Evolutionary conservation across 2,113 vertebrate species (phyloP), one percentile per base, ranked within the genome.

Genomic region (Rhipidura dahli): DNA sequence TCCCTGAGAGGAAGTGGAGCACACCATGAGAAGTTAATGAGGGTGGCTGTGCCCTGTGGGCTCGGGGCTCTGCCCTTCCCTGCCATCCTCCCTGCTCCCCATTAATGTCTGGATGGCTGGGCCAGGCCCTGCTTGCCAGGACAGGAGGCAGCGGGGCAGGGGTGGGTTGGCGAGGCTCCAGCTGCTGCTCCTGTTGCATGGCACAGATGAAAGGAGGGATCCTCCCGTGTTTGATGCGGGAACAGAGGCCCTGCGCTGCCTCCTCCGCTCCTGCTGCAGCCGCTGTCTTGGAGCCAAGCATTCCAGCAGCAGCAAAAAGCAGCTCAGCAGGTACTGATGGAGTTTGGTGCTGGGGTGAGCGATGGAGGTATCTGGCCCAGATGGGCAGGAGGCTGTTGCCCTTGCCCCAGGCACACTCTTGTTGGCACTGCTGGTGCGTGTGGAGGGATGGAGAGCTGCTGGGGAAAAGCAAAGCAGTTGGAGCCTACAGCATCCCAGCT

Each of bases 211-310:
- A 79, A 92, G 61, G 66, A 71, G 7, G 6, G 8, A 45, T 42
- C 57, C 61, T 95, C 4, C 0, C 3, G 23, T 33, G 63, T 21
- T 2, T 35, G 76, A 28, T 16, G 15, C 0, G 1, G 83, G 61
- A 83, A 20, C 40, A 37, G 60, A 19, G 31, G 26, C 24, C 31
- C 61, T 40, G 56, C 3, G 0, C 51, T 28, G 35, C 69, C 50
- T 50, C n/a, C 53, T 70, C 54, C 33, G 15, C 69, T 69, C 37
- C 75, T 0, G 1, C 44, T 53, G 57, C n/a, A 40, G 56, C 27
- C 1, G 1, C 16, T 8, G 33, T 19, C 66, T n/a, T 4, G 0
- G 28, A 68, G 47, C 39, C 0, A 0, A 49, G 39, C 10, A 0
- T 15, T 35, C 5, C 75, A 15, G 14, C 1, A 27, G 51, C 64